Conservation (phyloP, 2,888 invertebrate genomes). For the Lasioglossum pauxillum region DNA sequence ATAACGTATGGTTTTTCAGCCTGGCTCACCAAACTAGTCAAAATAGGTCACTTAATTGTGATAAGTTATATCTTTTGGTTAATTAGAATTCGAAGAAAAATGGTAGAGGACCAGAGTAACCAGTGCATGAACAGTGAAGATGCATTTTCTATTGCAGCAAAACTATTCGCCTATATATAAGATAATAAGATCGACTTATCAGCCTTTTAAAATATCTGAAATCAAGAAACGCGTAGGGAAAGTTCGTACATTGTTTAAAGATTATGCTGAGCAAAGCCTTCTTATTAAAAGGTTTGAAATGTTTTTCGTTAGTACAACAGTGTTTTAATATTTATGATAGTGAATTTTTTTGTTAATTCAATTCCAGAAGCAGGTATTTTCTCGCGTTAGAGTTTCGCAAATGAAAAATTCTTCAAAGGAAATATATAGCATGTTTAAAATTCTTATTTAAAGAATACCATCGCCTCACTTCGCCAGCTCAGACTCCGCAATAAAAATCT, state of each 20-base stretch:
- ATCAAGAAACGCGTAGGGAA: neutral
- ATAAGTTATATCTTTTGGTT: neutral
- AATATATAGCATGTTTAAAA: neutral
- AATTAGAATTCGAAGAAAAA: neutral
- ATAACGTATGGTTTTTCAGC: neutral
- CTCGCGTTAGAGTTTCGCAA: neutral
- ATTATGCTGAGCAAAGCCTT: no score
- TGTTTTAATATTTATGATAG: neutral
- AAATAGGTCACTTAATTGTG: neutral
- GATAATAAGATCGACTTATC: neutral
- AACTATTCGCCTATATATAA: neutral
- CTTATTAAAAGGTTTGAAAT: no score
- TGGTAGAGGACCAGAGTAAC: neutral
- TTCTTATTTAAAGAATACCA: slow-evolving; percentile 22
- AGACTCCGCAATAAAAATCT: slow-evolving; percentile 34
- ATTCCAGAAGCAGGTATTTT: neutral
- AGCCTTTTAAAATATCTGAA: neutral
- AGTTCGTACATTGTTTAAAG: neutral
- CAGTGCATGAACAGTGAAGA: neutral
- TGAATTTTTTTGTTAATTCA: neutral
- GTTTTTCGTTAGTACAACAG: neutral
- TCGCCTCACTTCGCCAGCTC: slow-evolving; percentile 6
- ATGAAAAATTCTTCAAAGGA: neutral
- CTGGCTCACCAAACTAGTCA: neutral
- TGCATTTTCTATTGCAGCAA: neutral